Base-by-base conservation (phyloP, 2,797 vertebrate species). In the Pogonophryne albipinna region DNA sequence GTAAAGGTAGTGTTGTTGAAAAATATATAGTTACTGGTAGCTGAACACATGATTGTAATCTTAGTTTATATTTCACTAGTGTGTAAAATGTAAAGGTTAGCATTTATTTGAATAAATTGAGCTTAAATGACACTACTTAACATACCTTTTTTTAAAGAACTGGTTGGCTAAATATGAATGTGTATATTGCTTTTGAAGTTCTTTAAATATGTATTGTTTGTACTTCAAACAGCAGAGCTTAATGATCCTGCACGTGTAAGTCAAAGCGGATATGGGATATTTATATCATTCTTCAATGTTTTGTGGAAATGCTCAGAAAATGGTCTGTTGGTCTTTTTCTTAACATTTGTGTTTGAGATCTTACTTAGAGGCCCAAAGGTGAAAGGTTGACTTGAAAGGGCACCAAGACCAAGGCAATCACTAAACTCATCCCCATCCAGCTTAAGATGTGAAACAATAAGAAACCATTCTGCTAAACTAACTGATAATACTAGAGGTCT, bases 11-110 rank as follows among this genome's bases (percentile, higher is more conserved):
- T 65, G 59, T 70, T 75, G 71, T 38, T 85, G 62, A 77, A 58
- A 66, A 53, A 69, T 71, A 19, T 83, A 77, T 64, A 55, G 16
- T 56, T 44, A 23, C 15, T n/a, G 13, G 8, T 8, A 57, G 44
- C 9, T 62, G 27, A 78, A 57, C 11, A 27, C 15, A 56, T 45
- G 56, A 76, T n/a, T 59, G 14, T 23, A 23, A 53, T 49, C 55
- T 55, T 47, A 53, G 50, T 76, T 77, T 27, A 57, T 19, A 57
- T 45, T 53, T 71, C 45, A 56, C 15, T 15, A 52, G 11, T 73
- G 51, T 70, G n/a, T 53, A 63, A 9, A 61, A 71, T 55, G 44
- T 19, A 85, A 79, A 75, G 71, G 6, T 66, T 20, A 31, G 16
- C 4, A 15, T 27, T 42, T 52, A 3, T 0, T 20, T 3, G 15